Evolutionary conservation across 2,797 vertebrate species (phyloP).

Genomic region (Enteromius fasciolatus): DNA sequence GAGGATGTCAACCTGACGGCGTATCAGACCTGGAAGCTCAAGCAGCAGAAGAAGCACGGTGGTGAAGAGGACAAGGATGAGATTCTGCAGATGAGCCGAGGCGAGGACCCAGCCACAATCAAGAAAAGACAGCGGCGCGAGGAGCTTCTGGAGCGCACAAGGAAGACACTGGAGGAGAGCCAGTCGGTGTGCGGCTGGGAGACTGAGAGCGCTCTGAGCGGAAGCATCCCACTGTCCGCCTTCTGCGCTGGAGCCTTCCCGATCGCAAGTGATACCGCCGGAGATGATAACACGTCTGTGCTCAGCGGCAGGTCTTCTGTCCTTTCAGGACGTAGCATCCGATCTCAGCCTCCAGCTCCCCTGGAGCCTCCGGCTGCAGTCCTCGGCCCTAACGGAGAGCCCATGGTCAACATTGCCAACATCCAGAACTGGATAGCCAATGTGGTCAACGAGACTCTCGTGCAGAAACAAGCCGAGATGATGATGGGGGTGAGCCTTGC

Average conservation of each 20-base stretch:
- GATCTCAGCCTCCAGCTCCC: conserved; percentile 57
- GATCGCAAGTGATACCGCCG: conserved; percentile 63
- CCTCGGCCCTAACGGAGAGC: conserved; percentile 80
- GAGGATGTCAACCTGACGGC: conserved; percentile 86
- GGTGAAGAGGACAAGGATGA: conserved; percentile 87
- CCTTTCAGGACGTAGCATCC: conserved; percentile 72
- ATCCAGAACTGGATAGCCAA: conserved; percentile 97
- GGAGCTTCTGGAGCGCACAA: conserved; percentile 88
- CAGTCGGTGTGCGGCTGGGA: conserved; percentile 90
- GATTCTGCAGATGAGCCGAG: conserved; percentile 84
- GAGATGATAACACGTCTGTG: conserved; percentile 83
- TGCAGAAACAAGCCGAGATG: conserved; percentile 91
- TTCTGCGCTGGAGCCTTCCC: conserved; percentile 82
- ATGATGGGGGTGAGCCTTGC: conserved; percentile 73
- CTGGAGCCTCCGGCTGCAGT: conserved; percentile 68
- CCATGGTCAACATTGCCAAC: conserved; percentile 86
- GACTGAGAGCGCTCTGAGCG: conserved; percentile 77
- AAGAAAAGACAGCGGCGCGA: conserved; percentile 87
- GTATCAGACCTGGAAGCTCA: conserved; percentile 94
- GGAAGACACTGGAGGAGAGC: conserved; percentile 90
- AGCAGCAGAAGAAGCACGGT: conserved; percentile 83
- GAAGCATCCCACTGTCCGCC: conserved; percentile 85
- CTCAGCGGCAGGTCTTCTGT: conserved; percentile 82
- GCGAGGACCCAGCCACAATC: conserved; percentile 77
- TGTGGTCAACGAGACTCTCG: conserved; percentile 91